phyloP scores from a whole-genome alignment of 2,888 invertebrate species.

The Matsumyia berberina region DNA sequence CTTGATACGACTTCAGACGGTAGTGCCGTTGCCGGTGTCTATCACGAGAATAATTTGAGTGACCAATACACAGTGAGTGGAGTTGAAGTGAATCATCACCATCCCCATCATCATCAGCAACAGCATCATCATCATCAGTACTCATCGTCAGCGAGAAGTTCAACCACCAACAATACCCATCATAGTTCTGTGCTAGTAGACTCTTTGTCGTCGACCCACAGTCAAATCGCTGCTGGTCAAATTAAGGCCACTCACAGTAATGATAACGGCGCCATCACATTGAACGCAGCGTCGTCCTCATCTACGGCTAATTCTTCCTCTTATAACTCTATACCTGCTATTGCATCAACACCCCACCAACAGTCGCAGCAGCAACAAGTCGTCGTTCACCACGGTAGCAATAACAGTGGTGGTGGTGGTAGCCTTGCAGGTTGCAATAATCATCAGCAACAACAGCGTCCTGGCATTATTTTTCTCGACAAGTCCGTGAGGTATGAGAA shows the following conservation, averaged over 20 bases:
- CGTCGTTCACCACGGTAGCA: slow-evolving; percentile 51
- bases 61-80: slow-evolving; percentile 59
- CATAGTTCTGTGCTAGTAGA: slow-evolving; percentile 50
- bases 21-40: slow-evolving; percentile 49
- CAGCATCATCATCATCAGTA: slow-evolving; percentile 33
- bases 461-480: slow-evolving; percentile 67
- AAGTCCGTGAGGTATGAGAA: slow-evolving; percentile 66
- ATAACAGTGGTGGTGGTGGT: slow-evolving; percentile 18
- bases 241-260: slow-evolving; percentile 60
- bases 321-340: slow-evolving; percentile 51
- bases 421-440: slow-evolving; percentile 55
- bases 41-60: slow-evolving; percentile 56
- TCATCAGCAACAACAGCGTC: slow-evolving; percentile 71
- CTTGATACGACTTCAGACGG: slow-evolving; percentile 42
- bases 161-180: slow-evolving; percentile 48
- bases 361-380: slow-evolving; percentile 68
- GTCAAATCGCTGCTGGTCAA: slow-evolving; percentile 52
- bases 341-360: slow-evolving; percentile 56
- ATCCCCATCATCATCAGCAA: slow-evolving; percentile 27
- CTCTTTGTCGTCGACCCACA: slow-evolving; percentile 57
- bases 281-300: slow-evolving; percentile 62
- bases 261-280: slow-evolving; percentile 56
- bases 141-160: slow-evolving; percentile 52
- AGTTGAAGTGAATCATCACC: slow-evolving; percentile 69
- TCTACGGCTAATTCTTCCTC: slow-evolving; percentile 41